phyloP scores from a whole-genome alignment of 23 tunicate genomes.

The Pegea sp. region DNA sequence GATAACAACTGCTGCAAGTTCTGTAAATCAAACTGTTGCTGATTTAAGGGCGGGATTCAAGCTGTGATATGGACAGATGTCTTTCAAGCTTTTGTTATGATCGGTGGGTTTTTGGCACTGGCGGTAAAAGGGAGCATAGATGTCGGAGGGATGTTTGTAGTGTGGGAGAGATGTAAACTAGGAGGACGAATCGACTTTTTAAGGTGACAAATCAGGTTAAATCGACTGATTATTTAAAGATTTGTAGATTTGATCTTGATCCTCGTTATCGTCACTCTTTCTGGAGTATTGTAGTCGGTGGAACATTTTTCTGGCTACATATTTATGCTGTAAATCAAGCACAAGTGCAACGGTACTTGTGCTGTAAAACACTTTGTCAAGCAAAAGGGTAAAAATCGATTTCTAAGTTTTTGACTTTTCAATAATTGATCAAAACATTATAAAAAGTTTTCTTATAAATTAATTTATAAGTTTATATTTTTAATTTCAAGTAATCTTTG shows the following conservation, averaged over 20 bases:
- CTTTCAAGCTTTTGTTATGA: constrained; percentile 44
- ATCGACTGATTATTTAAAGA: background rate
- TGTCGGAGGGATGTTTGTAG: constrained; percentile 39
- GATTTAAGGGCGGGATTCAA: constrained; percentile 70
- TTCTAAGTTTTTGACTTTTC: too few species aligned
- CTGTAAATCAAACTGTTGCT: background rate
- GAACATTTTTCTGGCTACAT: constrained; percentile 67
- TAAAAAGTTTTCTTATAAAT: too few species aligned
- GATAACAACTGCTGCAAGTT: background rate
- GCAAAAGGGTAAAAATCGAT: constrained; percentile 73
- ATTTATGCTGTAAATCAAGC: constrained; percentile 72
- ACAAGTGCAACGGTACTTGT: constrained; percentile 81
- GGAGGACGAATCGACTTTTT: constrained; percentile 67
- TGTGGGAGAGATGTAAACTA: constrained; percentile 35
- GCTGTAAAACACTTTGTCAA: constrained; percentile 34
- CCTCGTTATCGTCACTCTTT: constrained; percentile 47
- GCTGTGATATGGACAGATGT: constrained; percentile 95
- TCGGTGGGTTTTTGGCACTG: constrained; percentile 41
- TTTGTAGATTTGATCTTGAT: constrained; percentile 33
- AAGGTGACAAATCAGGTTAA: too few species aligned
- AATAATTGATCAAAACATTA: too few species aligned
- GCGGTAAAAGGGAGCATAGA: constrained; percentile 26
- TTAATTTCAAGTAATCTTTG: too few species aligned
- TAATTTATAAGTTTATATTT: too few species aligned
- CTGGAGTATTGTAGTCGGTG: constrained; percentile 77